A percentile compares a stretch with the other conserved stretches of the same genome.
Evolutionary conservation across 2,797 vertebrate genomes (phyloP).

Genomic region (Onychomys leucogaster): DNA sequence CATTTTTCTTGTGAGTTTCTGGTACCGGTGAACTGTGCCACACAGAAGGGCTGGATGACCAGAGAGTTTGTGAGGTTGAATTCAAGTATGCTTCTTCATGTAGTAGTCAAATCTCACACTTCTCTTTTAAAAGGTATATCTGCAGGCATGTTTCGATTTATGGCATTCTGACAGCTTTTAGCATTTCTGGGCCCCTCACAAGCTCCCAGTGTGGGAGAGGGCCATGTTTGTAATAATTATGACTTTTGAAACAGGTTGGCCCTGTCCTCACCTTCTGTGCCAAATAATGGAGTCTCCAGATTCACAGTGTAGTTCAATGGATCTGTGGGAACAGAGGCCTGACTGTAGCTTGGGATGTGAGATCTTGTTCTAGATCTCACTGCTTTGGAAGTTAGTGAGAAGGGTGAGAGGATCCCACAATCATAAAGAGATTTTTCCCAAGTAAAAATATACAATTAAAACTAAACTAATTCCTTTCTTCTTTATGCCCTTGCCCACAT

Average conservation of each 20-base stretch:
- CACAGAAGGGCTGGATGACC: background rate
- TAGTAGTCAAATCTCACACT: background rate
- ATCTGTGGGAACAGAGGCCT: background rate
- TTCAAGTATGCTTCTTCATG: background rate
- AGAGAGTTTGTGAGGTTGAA: background rate
- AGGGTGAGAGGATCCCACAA: background rate
- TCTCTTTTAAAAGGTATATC: background rate
- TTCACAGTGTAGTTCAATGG: background rate
- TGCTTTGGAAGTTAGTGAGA: background rate
- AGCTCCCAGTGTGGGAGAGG: background rate
- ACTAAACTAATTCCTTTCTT: background rate
- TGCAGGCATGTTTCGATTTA: conserved; percentile 4
- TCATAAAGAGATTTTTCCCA: background rate
- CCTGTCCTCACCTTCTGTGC: background rate
- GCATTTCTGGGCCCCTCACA: conserved; percentile 11
- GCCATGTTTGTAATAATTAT: background rate
- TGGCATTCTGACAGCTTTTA: background rate
- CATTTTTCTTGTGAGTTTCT: conserved; percentile 1
- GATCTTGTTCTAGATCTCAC: background rate
- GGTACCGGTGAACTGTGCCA: background rate
- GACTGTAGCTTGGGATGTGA: background rate
- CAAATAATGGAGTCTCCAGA: background rate
- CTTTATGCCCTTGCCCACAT: background rate
- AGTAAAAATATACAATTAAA: background rate
- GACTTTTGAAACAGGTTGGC: conserved; percentile 8